Evolutionary conservation across 2,888 invertebrate genomes (phyloP), one percentile per base, ranked within the genome.

Genomic region (Linyphia triangularis): DNA sequence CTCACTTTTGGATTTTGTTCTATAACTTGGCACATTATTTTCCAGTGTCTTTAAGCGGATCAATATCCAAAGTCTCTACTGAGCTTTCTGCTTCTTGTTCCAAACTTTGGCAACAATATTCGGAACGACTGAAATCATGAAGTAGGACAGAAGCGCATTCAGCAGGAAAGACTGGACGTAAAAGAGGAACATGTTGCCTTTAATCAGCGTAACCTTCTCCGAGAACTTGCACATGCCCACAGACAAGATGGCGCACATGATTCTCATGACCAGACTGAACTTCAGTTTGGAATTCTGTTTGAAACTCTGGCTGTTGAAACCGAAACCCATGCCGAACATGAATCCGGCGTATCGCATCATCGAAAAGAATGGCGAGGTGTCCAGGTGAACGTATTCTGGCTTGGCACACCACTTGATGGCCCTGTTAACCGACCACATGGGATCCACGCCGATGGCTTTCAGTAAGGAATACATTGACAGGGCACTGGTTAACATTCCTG

Each of bases 361-460:
- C 0, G 94, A 92, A 92, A 94, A 95, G 90, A 95, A 93, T 0
- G 95, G 95, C 0, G 95, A 95, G 0, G 95, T 95, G 84, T 94
- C 94, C 67, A 95, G 94, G 90, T 95, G 95, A 81, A 96, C 94
- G 90, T 94, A 93, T 0, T 94, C 94, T 0, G 94, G 94, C 24
- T 93, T 93, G n/a, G 94, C 93, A 90, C 96, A 96, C 95, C 96
- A 95, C 85, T 95, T 95, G 91, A 95, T 94, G 0, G 96, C 96
- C 93, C 95, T 92, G 84, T 94, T 93, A 0, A 96, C 93, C 4
- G 95, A 95, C 94, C 95, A 95, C 91, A 95, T 94, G 0, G 96
- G 96, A 91, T 96, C 95, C 61, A 94, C 91, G 0, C 94, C 93
- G 5, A 91, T 67, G 19, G 90, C 75, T 51, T 67, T 81, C 13